phyloP scores from a whole-genome alignment of 2,888 invertebrate genomes.

The Drosophila sordidapex region DNA sequence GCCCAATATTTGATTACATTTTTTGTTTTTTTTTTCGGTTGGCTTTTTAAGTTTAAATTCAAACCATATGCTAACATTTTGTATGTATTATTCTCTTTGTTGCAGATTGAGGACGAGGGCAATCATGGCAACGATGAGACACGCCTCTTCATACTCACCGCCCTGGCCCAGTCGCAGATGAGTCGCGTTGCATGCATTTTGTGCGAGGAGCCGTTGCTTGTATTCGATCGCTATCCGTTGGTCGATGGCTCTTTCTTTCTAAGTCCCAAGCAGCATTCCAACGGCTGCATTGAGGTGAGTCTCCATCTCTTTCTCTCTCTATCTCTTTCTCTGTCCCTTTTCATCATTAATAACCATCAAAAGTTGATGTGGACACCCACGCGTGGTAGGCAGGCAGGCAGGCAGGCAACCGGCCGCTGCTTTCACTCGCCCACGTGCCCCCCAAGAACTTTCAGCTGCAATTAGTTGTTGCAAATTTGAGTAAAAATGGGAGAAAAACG shows the following conservation, averaged over 20 bases:
- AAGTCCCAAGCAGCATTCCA: slow-evolving; percentile 96
- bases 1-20: slow-evolving; percentile 38
- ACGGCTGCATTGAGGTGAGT: slow-evolving; percentile 93
- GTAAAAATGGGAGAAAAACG: slow-evolving; percentile 10
- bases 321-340: slow-evolving; percentile 2
- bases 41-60: slow-evolving; percentile 18
- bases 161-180: slow-evolving; percentile 95
- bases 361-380: slow-evolving; percentile 55
- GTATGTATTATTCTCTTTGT: slow-evolving; percentile 71
- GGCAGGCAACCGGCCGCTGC: slow-evolving; percentile 45
- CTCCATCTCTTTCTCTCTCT: not conserved
- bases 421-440: slow-evolving; percentile 73
- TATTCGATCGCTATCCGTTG: slow-evolving; percentile 98
- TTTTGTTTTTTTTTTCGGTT: not conserved
- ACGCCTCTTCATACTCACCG: slow-evolving; percentile 97
- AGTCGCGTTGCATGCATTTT: slow-evolving; percentile 93
- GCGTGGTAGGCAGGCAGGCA: slow-evolving; percentile 2
- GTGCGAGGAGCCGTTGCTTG: slow-evolving; percentile 94
- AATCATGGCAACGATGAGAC: slow-evolving; percentile 99
- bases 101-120: slow-evolving; percentile 98
- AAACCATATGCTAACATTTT: slow-evolving; percentile 25
- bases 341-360: slow-evolving; percentile 74
- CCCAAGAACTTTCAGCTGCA: slow-evolving; percentile 72
- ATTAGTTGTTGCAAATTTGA: slow-evolving; percentile 68
- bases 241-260: slow-evolving; percentile 99